A percentile compares a stretch with the other conserved stretches of the same genome.
phyloP scores from a whole-genome alignment of 2,888 invertebrate genomes.

The Kuschelorhynchus macadamiae region DNA sequence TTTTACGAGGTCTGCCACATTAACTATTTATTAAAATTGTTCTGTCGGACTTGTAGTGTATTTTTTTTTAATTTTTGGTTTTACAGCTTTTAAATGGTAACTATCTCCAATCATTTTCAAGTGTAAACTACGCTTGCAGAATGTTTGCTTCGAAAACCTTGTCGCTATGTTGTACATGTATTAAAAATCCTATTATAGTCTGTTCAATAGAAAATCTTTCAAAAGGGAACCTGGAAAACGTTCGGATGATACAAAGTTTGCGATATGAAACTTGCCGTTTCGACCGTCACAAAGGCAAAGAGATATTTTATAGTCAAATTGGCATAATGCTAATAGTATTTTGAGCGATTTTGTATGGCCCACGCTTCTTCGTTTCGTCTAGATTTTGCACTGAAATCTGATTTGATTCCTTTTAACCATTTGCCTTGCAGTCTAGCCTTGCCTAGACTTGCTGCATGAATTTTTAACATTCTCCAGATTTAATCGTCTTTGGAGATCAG shows the following conservation, averaged over 20 bases:
- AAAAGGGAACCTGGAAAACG: slow-evolving; percentile 13
- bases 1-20: too few species aligned
- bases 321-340: slow-evolving; percentile 26
- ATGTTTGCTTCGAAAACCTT: too few species aligned
- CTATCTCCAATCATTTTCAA: too few species aligned
- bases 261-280: slow-evolving; percentile 28
- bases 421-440: slow-evolving; percentile 6
- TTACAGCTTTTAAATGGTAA: too few species aligned
- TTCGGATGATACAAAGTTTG: slow-evolving; percentile 19
- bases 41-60: too few species aligned
- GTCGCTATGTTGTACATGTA: slow-evolving; percentile 19
- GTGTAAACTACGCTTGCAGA: too few species aligned
- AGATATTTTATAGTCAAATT: slow-evolving; percentile 26
- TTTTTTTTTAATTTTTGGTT: too few species aligned
- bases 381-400: not conserved
- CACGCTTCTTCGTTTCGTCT: slow-evolving; percentile 15
- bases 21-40: too few species aligned
- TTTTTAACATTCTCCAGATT: too few species aligned
- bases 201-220: slow-evolving; percentile 8
- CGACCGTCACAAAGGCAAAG: slow-evolving; percentile 25
- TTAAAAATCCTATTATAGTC: slow-evolving; percentile 18
- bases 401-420: slow-evolving; percentile 11
- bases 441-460: too few species aligned
- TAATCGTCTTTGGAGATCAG: too few species aligned
- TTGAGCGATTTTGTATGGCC: slow-evolving; percentile 24